These are phyloP conservation scores for Chaetogeoica ovagalla DNA, from an alignment of 2,888 invertebrate genomes.

Conservation along the genomic window DNA sequence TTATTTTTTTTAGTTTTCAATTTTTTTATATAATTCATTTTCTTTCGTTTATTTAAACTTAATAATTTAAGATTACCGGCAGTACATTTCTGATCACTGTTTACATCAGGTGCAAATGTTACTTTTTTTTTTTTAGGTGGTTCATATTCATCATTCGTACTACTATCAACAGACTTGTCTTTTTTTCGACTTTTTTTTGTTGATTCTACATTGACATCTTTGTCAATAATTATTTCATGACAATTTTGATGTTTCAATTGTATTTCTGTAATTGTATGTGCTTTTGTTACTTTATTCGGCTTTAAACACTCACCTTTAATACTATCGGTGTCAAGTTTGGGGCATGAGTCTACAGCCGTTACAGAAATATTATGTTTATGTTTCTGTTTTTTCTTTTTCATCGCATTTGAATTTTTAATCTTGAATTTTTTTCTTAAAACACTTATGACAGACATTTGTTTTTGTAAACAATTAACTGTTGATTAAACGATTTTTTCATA, in stretches of 20 bases:
- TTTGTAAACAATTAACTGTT: background rate
- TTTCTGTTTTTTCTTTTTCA: constrained; percentile 27
- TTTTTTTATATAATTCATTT: constrained; percentile 35
- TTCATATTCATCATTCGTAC: background rate
- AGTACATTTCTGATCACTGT: constrained; percentile 20
- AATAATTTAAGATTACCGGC: constrained; percentile 24
- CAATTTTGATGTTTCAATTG: background rate
- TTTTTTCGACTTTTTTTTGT: background rate
- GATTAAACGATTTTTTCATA: too few relatives aligned
- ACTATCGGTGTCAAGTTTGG: background rate
- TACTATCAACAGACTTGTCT: background rate
- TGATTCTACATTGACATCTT: background rate
- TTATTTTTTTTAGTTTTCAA: constrained; percentile 40
- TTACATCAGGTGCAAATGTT: constrained; percentile 23
- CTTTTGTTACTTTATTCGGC: background rate
- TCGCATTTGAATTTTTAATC: constrained; percentile 27
- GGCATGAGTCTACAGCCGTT: background rate
- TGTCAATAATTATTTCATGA: background rate
- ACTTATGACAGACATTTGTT: constrained; percentile 29
- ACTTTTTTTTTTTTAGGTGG: constrained; percentile 17
- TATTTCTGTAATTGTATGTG: background rate
- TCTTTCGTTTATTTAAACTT: constrained; percentile 44
- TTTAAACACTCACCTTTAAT: background rate
- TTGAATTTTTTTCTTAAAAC: constrained; percentile 38
- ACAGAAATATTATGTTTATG: background rate